phyloP scores from a whole-genome alignment of 2,113 vertebrate species.

The Phodopus roborovskii region DNA sequence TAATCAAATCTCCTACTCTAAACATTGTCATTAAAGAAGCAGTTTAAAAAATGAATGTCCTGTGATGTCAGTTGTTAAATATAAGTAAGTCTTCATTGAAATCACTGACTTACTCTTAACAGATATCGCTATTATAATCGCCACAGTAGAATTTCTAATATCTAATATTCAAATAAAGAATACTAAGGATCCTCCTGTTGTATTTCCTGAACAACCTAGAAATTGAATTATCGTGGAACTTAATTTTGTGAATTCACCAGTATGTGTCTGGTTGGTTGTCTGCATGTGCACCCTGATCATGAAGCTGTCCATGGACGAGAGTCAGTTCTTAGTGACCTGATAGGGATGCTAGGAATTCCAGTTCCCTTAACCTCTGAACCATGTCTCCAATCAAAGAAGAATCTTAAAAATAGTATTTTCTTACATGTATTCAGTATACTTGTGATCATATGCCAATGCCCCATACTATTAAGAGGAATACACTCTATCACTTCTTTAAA shows the following conservation, averaged over 20 bases:
- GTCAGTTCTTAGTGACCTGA: too few species aligned
- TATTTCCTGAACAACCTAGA: background rate
- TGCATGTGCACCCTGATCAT: background rate
- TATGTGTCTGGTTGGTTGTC: background rate
- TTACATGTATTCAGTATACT: background rate
- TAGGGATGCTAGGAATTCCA: background rate
- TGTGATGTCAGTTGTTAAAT: background rate
- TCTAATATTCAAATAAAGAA: background rate
- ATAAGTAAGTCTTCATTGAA: background rate
- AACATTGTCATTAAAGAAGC: background rate
- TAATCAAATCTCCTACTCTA: background rate
- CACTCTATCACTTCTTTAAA: background rate
- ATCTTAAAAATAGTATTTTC: background rate
- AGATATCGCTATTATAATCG: background rate
- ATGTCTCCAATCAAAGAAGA: background rate
- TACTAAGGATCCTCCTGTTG: background rate
- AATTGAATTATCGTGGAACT: background rate
- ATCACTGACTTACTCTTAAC: background rate
- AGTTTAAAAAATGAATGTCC: background rate
- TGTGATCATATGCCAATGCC: background rate
- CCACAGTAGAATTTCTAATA: background rate
- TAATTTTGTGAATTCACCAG: slow-evolving; percentile 9
- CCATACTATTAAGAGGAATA: background rate
- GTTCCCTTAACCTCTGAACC: background rate
- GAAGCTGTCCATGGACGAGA: background rate